These are phyloP conservation scores for Stenodema calcarata DNA, from an alignment of 2,888 invertebrate species.

Conservation along the genomic window DNA sequence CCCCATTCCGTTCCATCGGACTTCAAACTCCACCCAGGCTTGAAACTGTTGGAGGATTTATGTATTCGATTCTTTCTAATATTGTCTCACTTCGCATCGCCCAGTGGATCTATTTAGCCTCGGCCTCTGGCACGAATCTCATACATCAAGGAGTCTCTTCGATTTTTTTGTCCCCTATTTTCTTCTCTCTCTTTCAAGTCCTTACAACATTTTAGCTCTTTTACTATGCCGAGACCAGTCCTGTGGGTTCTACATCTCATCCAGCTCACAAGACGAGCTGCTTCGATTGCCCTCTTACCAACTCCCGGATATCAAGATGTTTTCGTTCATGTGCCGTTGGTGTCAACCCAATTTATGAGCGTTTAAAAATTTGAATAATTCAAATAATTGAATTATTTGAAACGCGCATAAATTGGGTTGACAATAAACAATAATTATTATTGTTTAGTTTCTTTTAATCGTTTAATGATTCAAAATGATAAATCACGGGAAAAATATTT, in stretches of 20 bases:
- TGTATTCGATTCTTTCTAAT: constrained; percentile 49
- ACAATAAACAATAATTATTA: no score
- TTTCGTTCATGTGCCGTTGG: no score
- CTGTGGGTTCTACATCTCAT: neutral
- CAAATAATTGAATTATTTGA: no score
- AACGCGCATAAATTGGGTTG: no score
- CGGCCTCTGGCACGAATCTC: neutral
- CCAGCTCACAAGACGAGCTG: neutral
- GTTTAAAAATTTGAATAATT: no score
- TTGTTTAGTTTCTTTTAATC: no score
- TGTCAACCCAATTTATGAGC: no score
- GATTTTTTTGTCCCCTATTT: neutral
- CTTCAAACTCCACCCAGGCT: constrained; percentile 16
- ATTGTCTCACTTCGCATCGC: constrained; percentile 38
- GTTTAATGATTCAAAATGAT: no score
- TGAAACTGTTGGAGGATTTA: constrained; percentile 41
- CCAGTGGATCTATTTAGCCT: constrained; percentile 38
- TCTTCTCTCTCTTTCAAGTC: neutral
- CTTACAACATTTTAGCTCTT: neutral
- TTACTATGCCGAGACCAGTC: neutral
- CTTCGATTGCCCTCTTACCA: no score
- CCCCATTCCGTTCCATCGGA: constrained; percentile 5
- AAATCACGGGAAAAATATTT: no score
- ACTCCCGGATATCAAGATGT: no score
- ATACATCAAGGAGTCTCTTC: neutral